Base-by-base conservation (phyloP, 2,888 invertebrate species). In the Parelbella ahira region DNA sequence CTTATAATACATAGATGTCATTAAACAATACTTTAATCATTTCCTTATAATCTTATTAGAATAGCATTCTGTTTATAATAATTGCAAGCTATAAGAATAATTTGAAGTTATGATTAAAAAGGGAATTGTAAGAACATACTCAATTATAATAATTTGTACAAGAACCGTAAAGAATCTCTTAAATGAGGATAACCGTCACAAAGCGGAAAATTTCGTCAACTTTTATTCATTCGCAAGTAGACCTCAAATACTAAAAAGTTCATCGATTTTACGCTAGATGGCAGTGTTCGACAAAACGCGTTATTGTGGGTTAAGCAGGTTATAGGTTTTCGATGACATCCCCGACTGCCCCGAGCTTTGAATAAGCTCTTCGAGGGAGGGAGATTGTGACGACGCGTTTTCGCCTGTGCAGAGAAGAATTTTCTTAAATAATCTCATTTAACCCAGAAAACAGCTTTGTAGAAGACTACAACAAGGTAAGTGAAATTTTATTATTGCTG, bases 221-320 rank as follows among this genome's bases (percentile, higher is more conserved):
- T 13, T n/a, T 27, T 21, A 6, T 20, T 11, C n/a, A n/a, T n/a
- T n/a, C n/a, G n/a, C n/a, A n/a, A n/a, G n/a, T n/a, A n/a, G n/a
- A n/a, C n/a, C n/a, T n/a, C n/a, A n/a, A n/a, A n/a, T n/a, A n/a
- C n/a, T n/a, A n/a, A n/a, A n/a, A 3, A 21, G 9, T 37, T 32
- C 4, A 12, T 42, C 76, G 66, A 76, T 65, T 63, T 60, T 37
- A 38, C 56, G 50, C 49, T 48, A 79, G 81, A 62, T 80, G 81
- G 70, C 72, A 68, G 47, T 58, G 20, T 27, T 1, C 1, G 4
- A 0, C 3, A 12, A 9, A 9, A 25, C 25, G n/a, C 3, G 19
- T 9, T 1, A 5, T 3, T 13, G 30, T 50, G 20, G 67, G 46
- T 65, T 68, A 68, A 71, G 50, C 63, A 69, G 67, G 38, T 30